Conservation (phyloP, 2,888 invertebrate genomes). For the Litoditis marina region DNA sequence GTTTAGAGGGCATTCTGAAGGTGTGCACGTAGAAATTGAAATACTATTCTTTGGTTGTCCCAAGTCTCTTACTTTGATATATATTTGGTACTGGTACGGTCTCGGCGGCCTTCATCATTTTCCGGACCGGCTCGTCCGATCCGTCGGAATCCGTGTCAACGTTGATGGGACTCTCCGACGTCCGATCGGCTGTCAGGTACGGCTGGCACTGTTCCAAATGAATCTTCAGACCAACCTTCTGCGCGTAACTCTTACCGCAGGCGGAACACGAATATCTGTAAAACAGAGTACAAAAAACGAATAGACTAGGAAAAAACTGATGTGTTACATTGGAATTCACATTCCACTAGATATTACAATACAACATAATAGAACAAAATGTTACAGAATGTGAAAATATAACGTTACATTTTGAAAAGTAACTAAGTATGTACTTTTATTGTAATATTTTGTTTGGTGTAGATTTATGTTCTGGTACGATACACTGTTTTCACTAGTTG, state of each 20-base stretch:
- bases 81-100: constrained; percentile 7
- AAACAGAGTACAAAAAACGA: not conserved
- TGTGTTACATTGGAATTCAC: no score
- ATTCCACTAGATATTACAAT: no score
- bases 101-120: constrained; percentile 6
- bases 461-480: no score
- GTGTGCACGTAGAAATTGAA: not conserved
- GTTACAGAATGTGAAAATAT: no score
- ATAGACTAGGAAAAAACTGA: not conserved
- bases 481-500: no score
- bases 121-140: constrained; percentile 6
- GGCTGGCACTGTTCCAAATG: constrained; percentile 57
- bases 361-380: no score
- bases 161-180: constrained; percentile 22
- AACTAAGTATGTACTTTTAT: no score
- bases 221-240: constrained; percentile 57
- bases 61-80: constrained; percentile 3
- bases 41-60: not conserved
- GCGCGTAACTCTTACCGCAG: constrained; percentile 56
- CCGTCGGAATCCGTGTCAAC: constrained; percentile 21
- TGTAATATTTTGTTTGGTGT: no score
- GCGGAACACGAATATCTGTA: constrained; percentile 49
- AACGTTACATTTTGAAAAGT: no score
- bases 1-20: not conserved
- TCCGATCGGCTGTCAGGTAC: constrained; percentile 14